A percentile compares a stretch with the other conserved stretches of the same genome.
Evolutionary conservation across 2,888 invertebrate species (phyloP).

Genomic region (Diadegma fenestrale): DNA sequence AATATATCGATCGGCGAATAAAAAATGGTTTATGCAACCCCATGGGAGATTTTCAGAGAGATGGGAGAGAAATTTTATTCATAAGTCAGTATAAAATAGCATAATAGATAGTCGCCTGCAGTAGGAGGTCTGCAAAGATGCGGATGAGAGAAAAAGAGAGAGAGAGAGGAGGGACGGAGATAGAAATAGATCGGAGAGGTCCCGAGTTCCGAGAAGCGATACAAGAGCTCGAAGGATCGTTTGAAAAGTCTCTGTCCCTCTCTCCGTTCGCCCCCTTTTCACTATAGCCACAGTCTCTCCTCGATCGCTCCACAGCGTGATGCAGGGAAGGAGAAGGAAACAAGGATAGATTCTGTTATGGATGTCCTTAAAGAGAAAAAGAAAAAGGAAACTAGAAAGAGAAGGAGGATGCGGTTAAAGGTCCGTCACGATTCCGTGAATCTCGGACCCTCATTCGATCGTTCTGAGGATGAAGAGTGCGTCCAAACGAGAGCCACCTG

Average conservation of each 20-base stretch:
- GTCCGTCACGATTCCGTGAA: slow-evolving; percentile 69
- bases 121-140: slow-evolving; percentile 44
- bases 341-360: slow-evolving; percentile 64
- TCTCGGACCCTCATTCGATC: slow-evolving; percentile 67
- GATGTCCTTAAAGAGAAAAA: slow-evolving; percentile 65
- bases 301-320: not conserved
- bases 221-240: slow-evolving; percentile 57
- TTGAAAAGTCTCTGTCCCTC: slow-evolving; percentile 40
- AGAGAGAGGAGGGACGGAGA: not conserved
- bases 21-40: slow-evolving; percentile 28
- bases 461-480: slow-evolving; percentile 58
- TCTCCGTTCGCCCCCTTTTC: slow-evolving; percentile 2
- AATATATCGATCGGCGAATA: slow-evolving; percentile 15
- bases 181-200: slow-evolving; percentile 42
- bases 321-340: slow-evolving; percentile 5
- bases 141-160: slow-evolving; percentile 5
- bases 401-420: slow-evolving; percentile 55
- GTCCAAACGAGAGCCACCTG: slow-evolving; percentile 66
- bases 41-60: slow-evolving; percentile 7
- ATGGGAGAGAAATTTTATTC: slow-evolving; percentile 51
- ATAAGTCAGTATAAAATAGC: slow-evolving; percentile 57
- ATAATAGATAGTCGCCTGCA: slow-evolving; percentile 44
- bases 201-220: slow-evolving; percentile 61
- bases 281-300: not conserved
- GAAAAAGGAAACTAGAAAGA: slow-evolving; percentile 15